A percentile compares a stretch with the other conserved stretches of the same genome.
phyloP scores from a whole-genome alignment of 2,888 invertebrate genomes.

The Electrophaes corylata region DNA sequence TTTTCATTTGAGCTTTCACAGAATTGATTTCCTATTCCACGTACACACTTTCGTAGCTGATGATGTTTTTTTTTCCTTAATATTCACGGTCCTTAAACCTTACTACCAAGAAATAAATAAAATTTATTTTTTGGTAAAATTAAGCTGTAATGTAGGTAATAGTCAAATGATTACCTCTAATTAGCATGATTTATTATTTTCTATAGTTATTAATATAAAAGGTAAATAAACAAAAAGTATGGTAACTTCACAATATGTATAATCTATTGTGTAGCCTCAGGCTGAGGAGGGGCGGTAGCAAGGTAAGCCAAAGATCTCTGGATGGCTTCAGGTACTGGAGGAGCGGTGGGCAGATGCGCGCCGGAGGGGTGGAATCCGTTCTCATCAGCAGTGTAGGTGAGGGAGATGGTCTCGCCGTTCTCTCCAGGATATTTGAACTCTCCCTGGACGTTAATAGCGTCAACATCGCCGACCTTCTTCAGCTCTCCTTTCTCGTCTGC shows the following conservation, averaged over 20 bases:
- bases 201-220: conserved; percentile 50
- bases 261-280: conserved; percentile 54
- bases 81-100: neutral
- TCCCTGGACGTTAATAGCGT: conserved; percentile 85
- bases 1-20: neutral
- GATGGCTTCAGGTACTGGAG: conserved; percentile 89
- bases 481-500: conserved; percentile 85
- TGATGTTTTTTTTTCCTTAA: neutral
- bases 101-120: neutral
- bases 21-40: too few relatives aligned
- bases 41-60: too few relatives aligned
- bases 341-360: conserved; percentile 86
- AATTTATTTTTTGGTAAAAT: neutral
- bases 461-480: conserved; percentile 84
- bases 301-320: conserved; percentile 87
- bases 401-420: conserved; percentile 85
- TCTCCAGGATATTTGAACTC: conserved; percentile 87
- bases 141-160: neutral
- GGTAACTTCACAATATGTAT: conserved; percentile 45
- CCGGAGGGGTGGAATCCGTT: conserved; percentile 88
- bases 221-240: conserved; percentile 47
- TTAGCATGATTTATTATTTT: neutral
- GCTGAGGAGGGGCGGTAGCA: conserved; percentile 85
- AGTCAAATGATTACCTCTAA: neutral
- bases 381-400: conserved; percentile 88